Evolutionary conservation across 2,113 vertebrate genomes (phyloP).

Genomic region (Ceuthmochares aereus): DNA sequence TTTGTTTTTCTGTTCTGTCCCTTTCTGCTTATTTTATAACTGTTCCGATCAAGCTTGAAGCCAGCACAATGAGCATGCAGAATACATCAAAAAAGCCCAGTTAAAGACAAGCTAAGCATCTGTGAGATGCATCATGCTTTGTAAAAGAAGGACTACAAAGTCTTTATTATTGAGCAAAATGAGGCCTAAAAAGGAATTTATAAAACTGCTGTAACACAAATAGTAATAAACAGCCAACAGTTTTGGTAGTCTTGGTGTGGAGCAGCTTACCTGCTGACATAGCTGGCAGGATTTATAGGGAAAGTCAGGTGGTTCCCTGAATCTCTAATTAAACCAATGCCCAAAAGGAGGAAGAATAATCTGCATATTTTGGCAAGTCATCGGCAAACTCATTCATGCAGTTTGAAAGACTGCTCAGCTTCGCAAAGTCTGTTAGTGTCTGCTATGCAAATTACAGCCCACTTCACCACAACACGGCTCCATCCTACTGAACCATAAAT

Average conservation of each 20-base stretch:
- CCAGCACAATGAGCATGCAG: neutral
- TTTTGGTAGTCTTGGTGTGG: neutral
- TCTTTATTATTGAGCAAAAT: neutral
- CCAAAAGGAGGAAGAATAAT: neutral
- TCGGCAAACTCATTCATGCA: neutral
- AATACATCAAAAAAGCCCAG: neutral
- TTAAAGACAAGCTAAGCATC: neutral
- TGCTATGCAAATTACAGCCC: neutral
- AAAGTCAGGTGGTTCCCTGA: neutral
- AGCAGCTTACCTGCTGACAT: neutral
- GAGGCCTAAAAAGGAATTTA: neutral
- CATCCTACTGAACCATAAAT: neutral
- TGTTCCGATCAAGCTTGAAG: neutral
- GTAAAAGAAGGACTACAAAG: neutral
- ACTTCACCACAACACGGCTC: fast-evolving
- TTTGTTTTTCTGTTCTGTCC: neutral
- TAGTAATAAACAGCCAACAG: neutral
- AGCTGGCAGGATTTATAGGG: neutral
- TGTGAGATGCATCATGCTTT: neutral
- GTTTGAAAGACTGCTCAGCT: neutral
- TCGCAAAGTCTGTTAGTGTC: neutral
- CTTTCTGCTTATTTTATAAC: slow-evolving; percentile 21
- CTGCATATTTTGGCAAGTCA: neutral
- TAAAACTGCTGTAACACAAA: neutral
- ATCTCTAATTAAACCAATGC: neutral